These are phyloP conservation scores for Helicoverpa assulta DNA, from an alignment of 2,888 invertebrate genomes.

Conservation along the genomic window DNA sequence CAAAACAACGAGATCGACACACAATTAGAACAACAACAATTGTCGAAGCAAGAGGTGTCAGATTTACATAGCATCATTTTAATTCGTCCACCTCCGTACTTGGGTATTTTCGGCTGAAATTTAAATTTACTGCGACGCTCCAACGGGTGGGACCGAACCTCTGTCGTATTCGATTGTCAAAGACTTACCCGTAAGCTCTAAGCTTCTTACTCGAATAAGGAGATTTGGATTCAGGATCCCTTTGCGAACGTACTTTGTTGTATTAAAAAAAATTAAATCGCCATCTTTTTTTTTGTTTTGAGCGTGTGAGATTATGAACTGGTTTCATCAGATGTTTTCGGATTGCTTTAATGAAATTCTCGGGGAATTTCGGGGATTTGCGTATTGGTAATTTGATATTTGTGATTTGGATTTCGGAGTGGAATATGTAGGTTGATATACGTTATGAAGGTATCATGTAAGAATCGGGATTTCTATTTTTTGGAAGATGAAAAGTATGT, in stretches of 20 bases:
- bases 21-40: slow-evolving; percentile 54
- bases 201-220: slow-evolving; percentile 86
- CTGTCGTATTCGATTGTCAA: slow-evolving; percentile 85
- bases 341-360: slow-evolving; percentile 49
- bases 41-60: slow-evolving; percentile 54
- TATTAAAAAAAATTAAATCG: slow-evolving; percentile 79
- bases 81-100: slow-evolving; percentile 55
- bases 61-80: slow-evolving; percentile 61
- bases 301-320: slow-evolving; percentile 54
- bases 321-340: slow-evolving; percentile 8
- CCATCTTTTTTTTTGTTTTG: slow-evolving; percentile 60
- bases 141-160: slow-evolving; percentile 69
- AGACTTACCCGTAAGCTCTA: slow-evolving; percentile 82
- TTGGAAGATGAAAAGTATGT: no score
- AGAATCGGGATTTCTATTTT: background rate
- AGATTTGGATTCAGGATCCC: slow-evolving; percentile 81
- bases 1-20: slow-evolving; percentile 40
- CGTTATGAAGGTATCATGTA: slow-evolving; percentile 7
- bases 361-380: slow-evolving; percentile 36
- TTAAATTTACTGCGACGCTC: slow-evolving; percentile 65
- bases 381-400: slow-evolving; percentile 24
- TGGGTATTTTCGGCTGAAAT: slow-evolving; percentile 59
- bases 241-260: slow-evolving; percentile 79
- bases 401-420: slow-evolving; percentile 21
- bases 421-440: slow-evolving; percentile 9